Percentiles rank a stretch among this genome's conserved stretches.
Evolutionary conservation across 2,113 vertebrate genomes (phyloP).

Genomic region (Prunella fulvescens): DNA sequence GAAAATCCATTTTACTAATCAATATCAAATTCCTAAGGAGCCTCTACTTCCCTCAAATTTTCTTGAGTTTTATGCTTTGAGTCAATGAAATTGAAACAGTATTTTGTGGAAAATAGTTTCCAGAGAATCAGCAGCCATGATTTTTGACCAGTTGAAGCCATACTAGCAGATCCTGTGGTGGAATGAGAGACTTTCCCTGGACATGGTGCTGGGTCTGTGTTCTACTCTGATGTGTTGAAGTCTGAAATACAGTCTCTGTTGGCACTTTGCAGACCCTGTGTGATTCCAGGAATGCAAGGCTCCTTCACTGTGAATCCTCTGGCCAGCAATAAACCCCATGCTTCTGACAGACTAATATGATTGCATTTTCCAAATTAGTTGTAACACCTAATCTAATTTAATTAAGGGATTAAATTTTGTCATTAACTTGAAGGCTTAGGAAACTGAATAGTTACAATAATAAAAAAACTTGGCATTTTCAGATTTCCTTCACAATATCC

Average conservation of each 20-base stretch:
- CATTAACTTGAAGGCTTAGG: neutral
- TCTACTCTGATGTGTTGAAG: neutral
- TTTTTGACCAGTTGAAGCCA: neutral
- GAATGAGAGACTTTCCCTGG: neutral
- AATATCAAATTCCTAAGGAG: neutral
- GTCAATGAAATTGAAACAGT: neutral
- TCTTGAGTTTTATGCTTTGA: neutral
- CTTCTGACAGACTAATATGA: neutral
- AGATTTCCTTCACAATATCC: neutral
- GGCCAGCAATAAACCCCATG: neutral
- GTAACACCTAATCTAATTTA: neutral
- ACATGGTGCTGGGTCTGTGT: neutral
- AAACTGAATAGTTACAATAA: neutral
- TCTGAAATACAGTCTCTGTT: neutral
- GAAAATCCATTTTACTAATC: neutral
- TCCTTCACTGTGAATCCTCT: neutral
- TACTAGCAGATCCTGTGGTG: neutral
- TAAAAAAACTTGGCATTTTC: neutral
- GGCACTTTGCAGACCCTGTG: neutral
- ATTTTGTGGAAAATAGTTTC: neutral
- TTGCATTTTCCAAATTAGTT: neutral
- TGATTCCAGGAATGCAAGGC: neutral
- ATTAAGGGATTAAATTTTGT: neutral
- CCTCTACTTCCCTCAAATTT: neutral
- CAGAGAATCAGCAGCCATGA: neutral